These are phyloP conservation scores for Solenodon paradoxus DNA, from an alignment of 2,113 vertebrate genomes.

Conservation along the genomic window DNA sequence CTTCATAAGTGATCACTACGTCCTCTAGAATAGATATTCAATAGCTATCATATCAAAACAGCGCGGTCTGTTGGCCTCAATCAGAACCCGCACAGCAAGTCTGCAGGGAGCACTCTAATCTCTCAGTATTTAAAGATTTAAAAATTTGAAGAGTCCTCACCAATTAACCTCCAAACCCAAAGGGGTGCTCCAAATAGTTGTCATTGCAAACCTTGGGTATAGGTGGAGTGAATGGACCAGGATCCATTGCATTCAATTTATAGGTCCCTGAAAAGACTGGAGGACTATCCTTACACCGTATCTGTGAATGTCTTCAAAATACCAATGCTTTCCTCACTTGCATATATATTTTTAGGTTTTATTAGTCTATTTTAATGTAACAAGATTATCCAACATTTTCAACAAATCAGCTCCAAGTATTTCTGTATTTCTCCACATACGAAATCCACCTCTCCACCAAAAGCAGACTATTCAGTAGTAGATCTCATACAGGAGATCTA, in stretches of 20 bases:
- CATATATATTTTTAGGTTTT: neutral
- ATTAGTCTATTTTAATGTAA: neutral
- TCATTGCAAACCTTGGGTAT: neutral
- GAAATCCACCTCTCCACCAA: neutral
- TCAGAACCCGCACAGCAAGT: neutral
- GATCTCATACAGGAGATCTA: neutral
- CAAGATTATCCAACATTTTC: constrained; percentile 2
- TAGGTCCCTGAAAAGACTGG: neutral
- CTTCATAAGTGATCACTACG: too few species aligned
- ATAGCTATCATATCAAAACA: neutral
- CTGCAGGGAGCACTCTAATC: neutral
- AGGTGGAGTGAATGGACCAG: too few species aligned
- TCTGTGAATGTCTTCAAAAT: neutral
- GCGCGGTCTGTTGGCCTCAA: neutral
- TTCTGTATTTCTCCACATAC: neutral
- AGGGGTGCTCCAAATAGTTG: neutral
- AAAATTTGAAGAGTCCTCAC: neutral
- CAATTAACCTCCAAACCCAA: neutral
- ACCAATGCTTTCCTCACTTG: neutral
- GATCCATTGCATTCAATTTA: neutral
- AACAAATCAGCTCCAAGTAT: neutral
- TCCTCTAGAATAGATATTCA: neutral
- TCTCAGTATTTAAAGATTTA: neutral
- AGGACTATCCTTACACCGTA: neutral
- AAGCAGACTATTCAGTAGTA: neutral